Conservation (phyloP, 2,888 invertebrate species). For the Anaspis maculata region DNA sequence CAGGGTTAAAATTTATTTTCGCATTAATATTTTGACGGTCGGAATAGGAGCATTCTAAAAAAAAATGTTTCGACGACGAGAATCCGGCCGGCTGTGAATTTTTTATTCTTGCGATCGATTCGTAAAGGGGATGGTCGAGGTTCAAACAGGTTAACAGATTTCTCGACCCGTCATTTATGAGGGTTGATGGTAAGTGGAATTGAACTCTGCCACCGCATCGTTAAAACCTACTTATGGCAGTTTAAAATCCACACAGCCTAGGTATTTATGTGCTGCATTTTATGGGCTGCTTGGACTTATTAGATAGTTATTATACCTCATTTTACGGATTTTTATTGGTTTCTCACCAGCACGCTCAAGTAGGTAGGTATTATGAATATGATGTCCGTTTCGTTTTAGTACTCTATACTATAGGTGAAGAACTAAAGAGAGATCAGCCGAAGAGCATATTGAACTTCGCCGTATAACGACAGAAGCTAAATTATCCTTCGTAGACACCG, state of each 20-base stretch:
- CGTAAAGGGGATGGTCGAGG: slow-evolving; percentile 6
- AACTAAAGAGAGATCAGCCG: no score
- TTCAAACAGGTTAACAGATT: slow-evolving; percentile 14
- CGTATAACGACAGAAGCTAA: no score
- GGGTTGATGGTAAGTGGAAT: slow-evolving; percentile 15
- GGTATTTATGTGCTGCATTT: slow-evolving; percentile 11
- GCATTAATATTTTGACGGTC: slow-evolving; percentile 5
- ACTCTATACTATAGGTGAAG: no score
- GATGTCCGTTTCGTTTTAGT: no score
- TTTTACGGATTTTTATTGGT: no score
- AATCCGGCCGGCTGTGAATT: background rate
- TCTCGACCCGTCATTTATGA: slow-evolving; percentile 17
- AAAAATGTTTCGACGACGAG: no score
- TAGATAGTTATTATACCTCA: background rate
- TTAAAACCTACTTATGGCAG: slow-evolving; percentile 13
- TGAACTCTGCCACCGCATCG: slow-evolving; percentile 11
- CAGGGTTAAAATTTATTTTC: slow-evolving; percentile 17
- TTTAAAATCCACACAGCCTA: slow-evolving; percentile 9
- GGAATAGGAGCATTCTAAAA: no score
- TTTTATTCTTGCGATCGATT: background rate
- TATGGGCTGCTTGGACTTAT: slow-evolving; percentile 9
- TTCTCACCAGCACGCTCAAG: no score
- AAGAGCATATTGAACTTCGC: no score
- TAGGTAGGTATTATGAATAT: no score
- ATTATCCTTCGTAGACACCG: no score